Evolutionary conservation across 1,140 invertebrate species (phyloP).

Genomic region (Heliconius eleuchia): DNA sequence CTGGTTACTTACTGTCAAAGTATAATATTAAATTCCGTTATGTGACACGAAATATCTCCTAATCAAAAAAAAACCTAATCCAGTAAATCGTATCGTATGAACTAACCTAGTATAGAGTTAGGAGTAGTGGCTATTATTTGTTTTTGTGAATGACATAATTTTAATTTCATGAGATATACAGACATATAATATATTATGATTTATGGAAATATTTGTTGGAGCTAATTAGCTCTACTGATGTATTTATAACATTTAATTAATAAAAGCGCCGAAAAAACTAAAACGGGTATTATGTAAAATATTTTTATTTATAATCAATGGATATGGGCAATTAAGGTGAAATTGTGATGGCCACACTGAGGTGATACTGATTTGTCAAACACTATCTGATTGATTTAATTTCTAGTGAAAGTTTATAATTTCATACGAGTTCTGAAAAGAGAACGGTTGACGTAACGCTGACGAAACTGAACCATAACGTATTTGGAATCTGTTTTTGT

Average conservation of each 20-base stretch:
- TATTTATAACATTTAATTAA: not conserved
- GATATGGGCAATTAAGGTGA: conserved; percentile 6
- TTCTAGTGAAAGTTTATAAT: conserved; percentile 12
- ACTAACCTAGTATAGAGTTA: too few species aligned
- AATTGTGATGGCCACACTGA: not conserved
- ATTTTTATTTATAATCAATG: not conserved
- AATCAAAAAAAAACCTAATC: too few species aligned
- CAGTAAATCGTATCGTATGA: too few species aligned
- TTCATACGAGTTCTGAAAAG: conserved; percentile 13
- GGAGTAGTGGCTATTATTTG: too few species aligned
- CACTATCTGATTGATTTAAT: not conserved
- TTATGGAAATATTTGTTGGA: too few species aligned
- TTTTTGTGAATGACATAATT: too few species aligned
- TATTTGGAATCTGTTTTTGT: conserved; percentile 2
- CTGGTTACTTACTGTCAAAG: too few species aligned
- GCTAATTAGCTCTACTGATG: not conserved
- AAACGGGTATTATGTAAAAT: conserved; percentile 5
- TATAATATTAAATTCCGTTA: too few species aligned
- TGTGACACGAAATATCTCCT: too few species aligned
- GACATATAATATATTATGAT: too few species aligned
- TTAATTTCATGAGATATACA: too few species aligned
- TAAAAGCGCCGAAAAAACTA: conserved; percentile 1
- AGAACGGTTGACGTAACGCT: conserved; percentile 10
- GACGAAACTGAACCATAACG: not conserved
- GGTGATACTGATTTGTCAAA: conserved; percentile 6